Base-by-base conservation (phyloP, 2,797 vertebrate species). In the Diceros bicornis region DNA sequence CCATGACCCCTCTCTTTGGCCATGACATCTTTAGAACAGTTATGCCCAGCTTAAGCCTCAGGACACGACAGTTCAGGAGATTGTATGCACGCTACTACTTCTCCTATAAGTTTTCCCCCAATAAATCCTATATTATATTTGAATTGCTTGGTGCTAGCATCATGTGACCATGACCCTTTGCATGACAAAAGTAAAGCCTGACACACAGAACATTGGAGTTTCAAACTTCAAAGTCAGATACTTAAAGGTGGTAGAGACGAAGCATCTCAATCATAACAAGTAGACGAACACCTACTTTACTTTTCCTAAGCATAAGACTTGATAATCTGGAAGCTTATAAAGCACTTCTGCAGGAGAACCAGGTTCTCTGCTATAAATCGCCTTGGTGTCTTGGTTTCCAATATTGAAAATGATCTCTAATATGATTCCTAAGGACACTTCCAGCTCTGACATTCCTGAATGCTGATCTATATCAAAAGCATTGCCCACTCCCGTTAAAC, bases 321-420 rank as follows among this genome's bases (percentile, higher is more conserved):
- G 57, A 79, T 32, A 71, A 78, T 21, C 23, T 79, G 1, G 37
- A 81, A 71, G 55, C 66, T 87, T 81, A 84, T 7, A 50, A 89
- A 62, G 25, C 20, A 62, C 77, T 84, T 94, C 61, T 47, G 74
- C 3, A 71, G 23, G 6, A 87, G 7, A 85, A 85, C 3, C 27
- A 81, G 17, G 13, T 82, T 87, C 89, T 29, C 25, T 92, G 3
- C 32, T 37, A 21, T 64, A 92, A 81, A 84, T 75, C 21, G 82
- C 3, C 0, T 1, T 47, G 11, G 18, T 71, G 1, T 62, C 32
- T 77, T 57, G 34, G 64, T 68, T 85, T 81, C 37, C 29, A 27
- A 7, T 52, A 74, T 71, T 94, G 78, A 68, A 94, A 96, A 71
- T 92, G 59, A 93, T 59, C 75, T 87, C 64, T 72, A 52, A 8